Percentiles rank a stretch among this genome's conserved stretches.
phyloP scores from a whole-genome alignment of 2,797 vertebrate genomes.

The Phataginus tetradactyla region DNA sequence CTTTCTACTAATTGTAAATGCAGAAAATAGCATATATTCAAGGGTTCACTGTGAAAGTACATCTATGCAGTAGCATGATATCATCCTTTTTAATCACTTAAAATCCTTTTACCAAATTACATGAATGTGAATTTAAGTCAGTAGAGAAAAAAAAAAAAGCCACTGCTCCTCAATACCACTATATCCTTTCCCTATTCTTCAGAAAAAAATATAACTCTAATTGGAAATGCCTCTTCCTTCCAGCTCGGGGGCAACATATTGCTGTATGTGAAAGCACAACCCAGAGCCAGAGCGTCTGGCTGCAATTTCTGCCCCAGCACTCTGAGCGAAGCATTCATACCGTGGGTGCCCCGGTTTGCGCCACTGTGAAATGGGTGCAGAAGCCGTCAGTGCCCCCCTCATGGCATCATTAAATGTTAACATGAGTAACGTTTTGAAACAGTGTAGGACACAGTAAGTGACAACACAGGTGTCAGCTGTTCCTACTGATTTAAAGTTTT shows the following conservation, averaged over 20 bases:
- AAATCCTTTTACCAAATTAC: constrained; percentile 12
- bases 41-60: neutral
- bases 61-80: neutral
- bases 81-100: neutral
- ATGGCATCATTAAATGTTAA: neutral
- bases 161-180: neutral
- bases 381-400: neutral
- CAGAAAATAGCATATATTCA: neutral
- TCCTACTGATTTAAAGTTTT: constrained; percentile 47
- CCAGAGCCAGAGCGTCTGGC: neutral
- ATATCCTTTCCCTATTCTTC: neutral
- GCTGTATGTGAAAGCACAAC: neutral
- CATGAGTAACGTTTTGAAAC: constrained; percentile 15
- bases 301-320: neutral
- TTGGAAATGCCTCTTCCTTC: neutral
- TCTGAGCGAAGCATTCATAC: neutral
- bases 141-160: constrained; percentile 9
- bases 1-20: constrained; percentile 7
- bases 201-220: neutral
- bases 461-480: neutral
- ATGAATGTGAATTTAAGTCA: neutral
- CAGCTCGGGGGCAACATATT: neutral
- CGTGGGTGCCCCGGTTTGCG: neutral
- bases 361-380: constrained; percentile 15
- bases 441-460: neutral